These are phyloP conservation scores for Rhagoletis zephyria DNA, from an alignment of 1,140 invertebrate genomes.

Conservation along the genomic window DNA sequence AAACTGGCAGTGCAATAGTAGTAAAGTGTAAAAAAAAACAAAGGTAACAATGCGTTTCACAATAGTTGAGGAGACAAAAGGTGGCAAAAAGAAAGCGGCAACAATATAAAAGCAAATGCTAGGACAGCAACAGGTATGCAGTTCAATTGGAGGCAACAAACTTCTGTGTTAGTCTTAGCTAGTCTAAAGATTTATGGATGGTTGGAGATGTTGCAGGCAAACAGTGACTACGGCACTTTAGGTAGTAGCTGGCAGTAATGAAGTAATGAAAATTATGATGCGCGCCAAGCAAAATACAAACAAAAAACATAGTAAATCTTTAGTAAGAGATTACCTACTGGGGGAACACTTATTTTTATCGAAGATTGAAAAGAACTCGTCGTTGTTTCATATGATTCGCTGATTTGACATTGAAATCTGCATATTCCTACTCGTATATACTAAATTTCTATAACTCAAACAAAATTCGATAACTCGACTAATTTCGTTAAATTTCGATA, in stretches of 20 bases:
- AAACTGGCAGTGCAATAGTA: conserved; percentile 26
- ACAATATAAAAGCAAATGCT: neutral
- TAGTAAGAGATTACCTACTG: too few relatives aligned
- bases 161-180: neutral
- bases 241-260: neutral
- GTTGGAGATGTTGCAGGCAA: neutral
- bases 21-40: conserved; percentile 50
- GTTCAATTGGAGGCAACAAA: neutral
- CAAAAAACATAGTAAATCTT: too few relatives aligned
- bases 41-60: neutral
- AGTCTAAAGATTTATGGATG: too few relatives aligned
- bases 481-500: too few relatives aligned
- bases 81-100: neutral
- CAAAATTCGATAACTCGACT: too few relatives aligned
- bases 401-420: too few relatives aligned
- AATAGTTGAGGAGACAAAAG: neutral
- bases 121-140: neutral
- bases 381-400: too few relatives aligned
- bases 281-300: too few relatives aligned
- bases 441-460: too few relatives aligned
- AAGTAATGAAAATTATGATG: neutral
- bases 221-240: neutral
- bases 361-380: too few relatives aligned
- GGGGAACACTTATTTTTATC: too few relatives aligned
- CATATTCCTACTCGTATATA: too few relatives aligned